A percentile compares a stretch with the other conserved stretches of the same genome.
phyloP scores from a whole-genome alignment of 2,797 vertebrate genomes.

The Apogon hyalosoma region DNA sequence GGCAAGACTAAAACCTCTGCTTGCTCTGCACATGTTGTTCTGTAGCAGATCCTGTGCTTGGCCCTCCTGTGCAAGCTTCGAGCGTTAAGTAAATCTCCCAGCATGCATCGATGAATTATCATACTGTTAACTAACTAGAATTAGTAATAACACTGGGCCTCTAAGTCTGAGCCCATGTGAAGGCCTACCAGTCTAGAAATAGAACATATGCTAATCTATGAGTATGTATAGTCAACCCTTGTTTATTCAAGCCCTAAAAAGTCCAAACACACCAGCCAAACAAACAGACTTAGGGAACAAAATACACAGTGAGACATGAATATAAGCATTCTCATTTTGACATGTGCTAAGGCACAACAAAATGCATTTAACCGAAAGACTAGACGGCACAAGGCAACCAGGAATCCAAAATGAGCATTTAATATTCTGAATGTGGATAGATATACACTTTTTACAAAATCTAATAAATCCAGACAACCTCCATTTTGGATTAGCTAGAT shows the following conservation, averaged over 20 bases:
- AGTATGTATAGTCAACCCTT: constrained; percentile 72
- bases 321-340: constrained; percentile 39
- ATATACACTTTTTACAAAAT: constrained; percentile 52
- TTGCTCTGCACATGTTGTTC: constrained; percentile 27
- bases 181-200: constrained; percentile 68
- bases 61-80: not conserved
- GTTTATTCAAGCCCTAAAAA: constrained; percentile 69
- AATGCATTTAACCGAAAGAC: constrained; percentile 41
- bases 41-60: constrained; percentile 17
- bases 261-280: constrained; percentile 64
- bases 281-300: constrained; percentile 57
- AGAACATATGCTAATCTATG: constrained; percentile 71
- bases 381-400: constrained; percentile 22
- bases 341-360: constrained; percentile 42
- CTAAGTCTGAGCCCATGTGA: constrained; percentile 56
- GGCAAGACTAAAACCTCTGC: constrained; percentile 30
- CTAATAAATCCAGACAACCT: constrained; percentile 71
- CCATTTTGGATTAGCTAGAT: constrained; percentile 77
- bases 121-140: constrained; percentile 62
- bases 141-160: constrained; percentile 58
- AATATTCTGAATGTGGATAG: constrained; percentile 54
- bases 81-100: constrained; percentile 13
- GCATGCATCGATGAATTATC: constrained; percentile 49
- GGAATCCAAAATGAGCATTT: constrained; percentile 52
- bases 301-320: constrained; percentile 60